These are phyloP conservation scores for Ascidia mentula DNA, from an alignment of 23 tunicate species.

Conservation along the genomic window DNA sequence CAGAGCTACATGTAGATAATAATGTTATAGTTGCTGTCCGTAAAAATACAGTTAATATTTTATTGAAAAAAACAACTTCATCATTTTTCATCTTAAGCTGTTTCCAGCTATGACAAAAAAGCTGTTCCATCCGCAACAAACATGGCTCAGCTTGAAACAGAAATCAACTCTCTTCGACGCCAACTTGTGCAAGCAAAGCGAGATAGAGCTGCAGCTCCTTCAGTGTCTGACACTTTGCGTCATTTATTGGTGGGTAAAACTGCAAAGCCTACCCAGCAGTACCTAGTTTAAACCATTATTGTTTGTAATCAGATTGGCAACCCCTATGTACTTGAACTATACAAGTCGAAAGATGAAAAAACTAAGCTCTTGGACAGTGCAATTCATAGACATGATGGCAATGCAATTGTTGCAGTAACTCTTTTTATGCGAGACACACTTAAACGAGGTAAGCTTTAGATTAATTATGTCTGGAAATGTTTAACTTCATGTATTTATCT, in stretches of 20 bases:
- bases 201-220: slow-evolving; percentile 69
- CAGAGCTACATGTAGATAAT: too few relatives aligned
- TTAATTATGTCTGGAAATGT: background rate
- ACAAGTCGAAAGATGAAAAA: slow-evolving; percentile 88
- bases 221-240: slow-evolving; percentile 45
- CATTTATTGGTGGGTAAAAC: slow-evolving; percentile 73
- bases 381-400: slow-evolving; percentile 63
- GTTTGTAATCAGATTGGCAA: slow-evolving; percentile 44
- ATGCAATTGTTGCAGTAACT: slow-evolving; percentile 76
- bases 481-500: too few relatives aligned
- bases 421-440: slow-evolving; percentile 83
- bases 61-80: too few relatives aligned
- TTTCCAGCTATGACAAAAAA: background rate
- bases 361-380: slow-evolving; percentile 66
- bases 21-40: too few relatives aligned
- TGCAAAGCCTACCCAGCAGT: too few relatives aligned
- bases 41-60: too few relatives aligned
- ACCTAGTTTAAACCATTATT: background rate
- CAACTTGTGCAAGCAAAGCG: slow-evolving; percentile 81
- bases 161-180: slow-evolving; percentile 34
- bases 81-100: too few relatives aligned
- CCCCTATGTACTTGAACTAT: slow-evolving; percentile 56
- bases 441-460: background rate
- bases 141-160: slow-evolving; percentile 57
- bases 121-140: slow-evolving; percentile 36